Evolutionary conservation across 1,140 invertebrate genomes (phyloP).

Genomic region (Dendrolimus punctatus): DNA sequence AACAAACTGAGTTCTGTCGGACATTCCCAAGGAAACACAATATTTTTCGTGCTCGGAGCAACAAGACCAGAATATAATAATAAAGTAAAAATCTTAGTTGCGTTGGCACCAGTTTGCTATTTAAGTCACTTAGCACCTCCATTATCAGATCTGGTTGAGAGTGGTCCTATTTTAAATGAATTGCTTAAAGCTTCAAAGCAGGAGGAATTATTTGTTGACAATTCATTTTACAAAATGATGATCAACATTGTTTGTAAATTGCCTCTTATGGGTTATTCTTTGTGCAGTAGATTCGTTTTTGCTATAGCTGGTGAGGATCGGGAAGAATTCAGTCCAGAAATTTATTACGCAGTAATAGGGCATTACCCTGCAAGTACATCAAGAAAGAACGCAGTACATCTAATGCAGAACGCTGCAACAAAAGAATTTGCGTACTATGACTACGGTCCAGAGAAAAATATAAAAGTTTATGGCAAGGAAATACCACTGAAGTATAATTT

Average conservation of each 20-base stretch:
- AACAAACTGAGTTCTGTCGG: constrained; percentile 66
- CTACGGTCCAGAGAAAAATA: constrained; percentile 66
- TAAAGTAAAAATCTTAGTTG: constrained; percentile 69
- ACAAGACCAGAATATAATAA: constrained; percentile 74
- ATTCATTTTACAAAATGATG: constrained; percentile 7
- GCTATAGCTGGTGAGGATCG: constrained; percentile 27
- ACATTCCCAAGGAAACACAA: constrained; percentile 71
- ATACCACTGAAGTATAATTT: constrained; percentile 73
- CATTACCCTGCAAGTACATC: constrained; percentile 63
- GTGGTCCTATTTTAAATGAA: constrained; percentile 11
- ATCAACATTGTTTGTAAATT: constrained; percentile 14
- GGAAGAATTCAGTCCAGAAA: constrained; percentile 27
- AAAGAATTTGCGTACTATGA: constrained; percentile 53
- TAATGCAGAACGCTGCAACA: constrained; percentile 74
- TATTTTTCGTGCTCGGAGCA: constrained; percentile 74
- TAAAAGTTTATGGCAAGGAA: constrained; percentile 58
- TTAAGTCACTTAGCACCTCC: constrained; percentile 24
- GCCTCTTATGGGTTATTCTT: constrained; percentile 14
- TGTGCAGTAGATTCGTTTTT: constrained; percentile 24
- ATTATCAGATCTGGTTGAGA: constrained; percentile 7
- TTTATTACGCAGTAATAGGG: constrained; percentile 18
- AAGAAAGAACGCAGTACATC: constrained; percentile 78
- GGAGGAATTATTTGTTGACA: constrained; percentile 29
- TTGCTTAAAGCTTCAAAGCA: constrained; percentile 5
- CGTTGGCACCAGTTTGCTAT: constrained; percentile 75